Conservation (phyloP, 2,888 invertebrate species). For the Cecidostiba fungosa region DNA sequence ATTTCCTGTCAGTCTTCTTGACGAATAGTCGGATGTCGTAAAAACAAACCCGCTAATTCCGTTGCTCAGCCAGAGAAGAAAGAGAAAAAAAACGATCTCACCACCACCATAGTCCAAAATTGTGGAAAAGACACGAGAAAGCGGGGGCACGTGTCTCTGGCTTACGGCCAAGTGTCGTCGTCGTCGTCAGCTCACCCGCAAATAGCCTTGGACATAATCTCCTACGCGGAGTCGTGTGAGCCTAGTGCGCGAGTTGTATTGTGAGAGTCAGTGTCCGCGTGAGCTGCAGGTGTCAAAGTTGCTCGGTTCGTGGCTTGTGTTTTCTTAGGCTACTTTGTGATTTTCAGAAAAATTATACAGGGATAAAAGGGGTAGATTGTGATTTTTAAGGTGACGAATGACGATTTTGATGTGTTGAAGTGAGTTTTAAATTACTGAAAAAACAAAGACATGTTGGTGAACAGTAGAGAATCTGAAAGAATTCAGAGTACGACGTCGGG, state of each 20-base stretch:
- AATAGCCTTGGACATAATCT: conserved; percentile 44
- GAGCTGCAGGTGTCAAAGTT: conserved; percentile 12
- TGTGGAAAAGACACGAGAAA: neutral
- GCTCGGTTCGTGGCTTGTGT: neutral
- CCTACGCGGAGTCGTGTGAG: neutral
- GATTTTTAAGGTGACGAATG: too few species aligned
- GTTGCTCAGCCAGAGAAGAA: neutral
- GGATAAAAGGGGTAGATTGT: too few species aligned
- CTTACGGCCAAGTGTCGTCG: conserved; percentile 21
- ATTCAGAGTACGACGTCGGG: too few species aligned
- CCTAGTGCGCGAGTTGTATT: neutral
- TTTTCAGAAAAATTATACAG: neutral
- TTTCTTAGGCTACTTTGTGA: neutral
- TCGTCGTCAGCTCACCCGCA: conserved; percentile 28
- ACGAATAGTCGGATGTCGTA: neutral
- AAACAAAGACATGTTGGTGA: too few species aligned
- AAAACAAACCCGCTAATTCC: neutral
- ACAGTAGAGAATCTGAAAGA: too few species aligned
- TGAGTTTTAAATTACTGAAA: too few species aligned
- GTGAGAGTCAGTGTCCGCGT: conserved; percentile 13
- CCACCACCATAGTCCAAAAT: conserved; percentile 15
- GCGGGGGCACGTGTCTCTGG: neutral
- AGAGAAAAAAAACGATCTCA: neutral
- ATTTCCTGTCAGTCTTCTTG: neutral
- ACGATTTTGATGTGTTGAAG: too few species aligned